Percentiles rank a stretch among this genome's conserved stretches.
Evolutionary conservation across 2,113 vertebrate genomes (phyloP).

Genomic region (Oreotragus oreotragus): DNA sequence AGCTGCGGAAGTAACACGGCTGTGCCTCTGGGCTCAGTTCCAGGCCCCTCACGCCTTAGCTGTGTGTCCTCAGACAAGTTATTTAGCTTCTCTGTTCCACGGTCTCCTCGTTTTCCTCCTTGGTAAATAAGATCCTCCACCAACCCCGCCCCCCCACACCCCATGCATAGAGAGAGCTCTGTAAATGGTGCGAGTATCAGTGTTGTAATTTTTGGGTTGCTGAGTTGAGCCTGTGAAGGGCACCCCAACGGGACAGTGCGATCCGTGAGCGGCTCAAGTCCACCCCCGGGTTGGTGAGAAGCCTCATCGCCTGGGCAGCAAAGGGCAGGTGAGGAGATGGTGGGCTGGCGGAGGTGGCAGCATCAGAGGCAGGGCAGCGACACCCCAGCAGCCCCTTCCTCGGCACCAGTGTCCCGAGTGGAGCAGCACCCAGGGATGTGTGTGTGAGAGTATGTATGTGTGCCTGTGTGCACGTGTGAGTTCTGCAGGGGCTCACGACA

Average conservation of each 20-base stretch:
- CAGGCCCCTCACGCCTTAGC: accelerated
- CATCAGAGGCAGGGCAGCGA: neutral
- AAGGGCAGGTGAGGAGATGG: neutral
- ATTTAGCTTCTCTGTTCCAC: neutral
- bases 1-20: neutral
- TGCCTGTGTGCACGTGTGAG: no score
- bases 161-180: accelerated
- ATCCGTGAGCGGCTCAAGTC: neutral
- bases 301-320: neutral
- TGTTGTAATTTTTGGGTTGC: neutral
- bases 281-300: neutral
- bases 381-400: no score
- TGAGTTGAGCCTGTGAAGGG: neutral
- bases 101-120: neutral
- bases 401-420: neutral
- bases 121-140: neutral
- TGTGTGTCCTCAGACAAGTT: neutral
- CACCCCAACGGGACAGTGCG: accelerated
- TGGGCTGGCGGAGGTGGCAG: neutral
- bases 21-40: neutral
- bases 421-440: accelerated
- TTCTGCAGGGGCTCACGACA: neutral
- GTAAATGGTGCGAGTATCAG: accelerated
- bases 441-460: neutral
- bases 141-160: neutral